Evolutionary conservation across 2,797 vertebrate species (phyloP), one percentile per base, ranked within the genome.

Genomic region (Channa striata): DNA sequence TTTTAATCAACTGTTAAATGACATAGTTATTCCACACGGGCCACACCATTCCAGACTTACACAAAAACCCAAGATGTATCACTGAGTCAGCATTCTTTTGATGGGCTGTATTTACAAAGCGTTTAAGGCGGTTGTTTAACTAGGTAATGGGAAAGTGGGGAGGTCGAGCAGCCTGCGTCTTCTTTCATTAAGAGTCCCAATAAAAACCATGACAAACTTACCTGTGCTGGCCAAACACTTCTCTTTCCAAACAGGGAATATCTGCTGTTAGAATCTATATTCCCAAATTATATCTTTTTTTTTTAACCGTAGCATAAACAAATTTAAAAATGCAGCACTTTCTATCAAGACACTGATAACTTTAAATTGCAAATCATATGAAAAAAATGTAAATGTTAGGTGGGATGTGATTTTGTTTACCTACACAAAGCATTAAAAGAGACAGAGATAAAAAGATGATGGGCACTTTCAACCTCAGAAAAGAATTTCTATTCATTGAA

Each of bases 71-170:
- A 59, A 59, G n/a, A 59, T 25, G 30, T 47, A 62, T 59, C 46
- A 36, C 49, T 61, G 72, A 87, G 86, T 91, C 60, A 80, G 81
- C 75, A 81, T 84, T 78, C 66, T 83, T 74, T 42, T 12, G 8
- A 62, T 49, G 61, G 13, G 50, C 74, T 70, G 50, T 83, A 56
- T 86, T 87, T 89, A 78, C 56, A 48, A 77, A 81, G 78, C 68
- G 83, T 88, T 90, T 88, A 89, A 74, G 77, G 79, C 14, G 20
- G 72, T 67, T 87, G 85, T 90, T 91, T 93, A 82, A 83, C 61
- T 85, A 76, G 58, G 59, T 78, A 80, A 79, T 82, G 65, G 67
- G 73, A 80, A 81, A 80, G 70, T 75, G 58, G 78, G 78, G 81
- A 87, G 88, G 84, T 87, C 83, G 85, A 83, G 37, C 65, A 69